Base-by-base conservation (phyloP, 2,888 invertebrate genomes). In the Coenonympha arcania region DNA sequence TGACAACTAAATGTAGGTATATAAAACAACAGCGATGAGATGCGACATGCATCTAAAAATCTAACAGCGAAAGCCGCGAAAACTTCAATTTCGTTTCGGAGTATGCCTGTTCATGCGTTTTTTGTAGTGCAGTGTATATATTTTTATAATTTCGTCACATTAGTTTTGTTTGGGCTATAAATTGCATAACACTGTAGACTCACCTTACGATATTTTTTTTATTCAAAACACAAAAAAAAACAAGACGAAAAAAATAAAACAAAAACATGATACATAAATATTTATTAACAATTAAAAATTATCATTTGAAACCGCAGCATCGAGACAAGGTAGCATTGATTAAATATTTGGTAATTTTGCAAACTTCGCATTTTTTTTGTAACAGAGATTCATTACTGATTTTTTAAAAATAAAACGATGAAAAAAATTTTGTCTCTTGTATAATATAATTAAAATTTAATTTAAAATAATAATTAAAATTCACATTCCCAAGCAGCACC, bases 151-250 rank as follows among this genome's bases (percentile, higher is more conserved):
- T 16, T 18, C 30, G 19, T 43, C 18, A 36, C 19, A 42, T 6
- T 33, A 30, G 34, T 19, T 33, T 34, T 40, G 33, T 52, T 51
- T 69, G 75, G 75, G 68, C 66, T 75, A 80, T 82, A 84, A 84
- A 83, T 83, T 85, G 85, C 84, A 83, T 84, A 83, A 82, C 82
- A 82, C 80, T 67, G 75, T 77, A 77, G 79, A 79, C 79, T 75
- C 78, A 78, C 78, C 71, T 60, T 53, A 45, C 44, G 2, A 4
- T 39, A 15, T 39, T 24, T 36, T 24, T 4, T 24, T 56, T 54
- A 57, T 44, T 50, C n/a, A 48, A 50, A n/a, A n/a, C n/a, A n/a
- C n/a, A n/a, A 43, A 9, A 44, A 56, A 50, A 44, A 55, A 59
- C 59, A 61, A 47, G 61, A 52, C 68, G 62, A 64, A 59, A 64